Conservation (phyloP, 2,113 vertebrate genomes). For the Phaetusa simplex region DNA sequence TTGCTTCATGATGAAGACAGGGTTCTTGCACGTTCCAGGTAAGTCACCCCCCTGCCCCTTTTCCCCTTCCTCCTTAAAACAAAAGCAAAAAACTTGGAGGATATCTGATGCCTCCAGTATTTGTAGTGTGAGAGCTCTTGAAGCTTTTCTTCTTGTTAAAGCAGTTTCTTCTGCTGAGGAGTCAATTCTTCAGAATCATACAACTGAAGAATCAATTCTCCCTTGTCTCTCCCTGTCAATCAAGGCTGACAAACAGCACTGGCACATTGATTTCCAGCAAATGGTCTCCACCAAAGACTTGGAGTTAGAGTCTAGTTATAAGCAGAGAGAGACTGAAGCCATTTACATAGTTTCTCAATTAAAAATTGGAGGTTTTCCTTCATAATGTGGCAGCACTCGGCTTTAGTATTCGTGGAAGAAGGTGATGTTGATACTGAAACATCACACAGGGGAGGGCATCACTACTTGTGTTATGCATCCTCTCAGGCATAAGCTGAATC, state of each 20-base stretch:
- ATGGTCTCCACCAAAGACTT: not conserved
- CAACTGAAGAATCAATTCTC: not conserved
- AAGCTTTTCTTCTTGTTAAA: not conserved
- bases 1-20: not conserved
- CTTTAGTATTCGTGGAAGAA: not conserved
- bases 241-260: not conserved
- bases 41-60: not conserved
- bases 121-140: not conserved
- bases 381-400: rapidly evolving
- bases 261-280: not conserved
- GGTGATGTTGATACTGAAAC: not conserved
- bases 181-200: not conserved
- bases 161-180: not conserved
- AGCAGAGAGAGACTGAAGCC: not conserved
- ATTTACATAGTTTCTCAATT: not conserved
- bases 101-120: not conserved
- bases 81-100: not conserved
- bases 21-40: not conserved
- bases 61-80: not conserved
- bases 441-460: not conserved
- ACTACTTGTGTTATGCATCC: not conserved
- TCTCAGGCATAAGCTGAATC: not conserved
- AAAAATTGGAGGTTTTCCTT: not conserved
- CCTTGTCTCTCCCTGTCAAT: too few species aligned
- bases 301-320: not conserved